Base-by-base conservation (phyloP, 2,797 vertebrate genomes). In the Phrynocephalus forsythii region DNA sequence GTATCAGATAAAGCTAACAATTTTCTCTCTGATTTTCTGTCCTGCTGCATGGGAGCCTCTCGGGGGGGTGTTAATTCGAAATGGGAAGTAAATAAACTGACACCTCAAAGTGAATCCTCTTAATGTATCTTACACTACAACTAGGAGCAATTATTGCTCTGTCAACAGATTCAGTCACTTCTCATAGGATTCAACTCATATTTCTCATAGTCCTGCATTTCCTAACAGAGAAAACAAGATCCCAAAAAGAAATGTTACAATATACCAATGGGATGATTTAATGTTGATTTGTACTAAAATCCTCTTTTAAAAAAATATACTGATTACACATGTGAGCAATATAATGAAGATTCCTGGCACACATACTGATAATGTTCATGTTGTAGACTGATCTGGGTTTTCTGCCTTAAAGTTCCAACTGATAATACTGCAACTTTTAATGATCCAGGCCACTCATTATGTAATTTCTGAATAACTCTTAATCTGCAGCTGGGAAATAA, bases 211-310 rank as follows among this genome's bases (percentile, higher is more conserved):
- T 63, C 18, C 60, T 63, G 60, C 60, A 15, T 63, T 18, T 63
- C 38, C 60, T 20, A 63, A 63, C 18, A 63, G 60, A 20, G 38
- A 44, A 44, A 44, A 44, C 38, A 44, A 44, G 38, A 44, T 44
- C 38, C 38, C 38, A 56, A 60, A 26, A 79, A 56, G 60, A n/a
- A 26, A 67, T 90, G 87, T 22, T 28, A 76, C 15, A 83, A 38
- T 18, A 73, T 8, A n/a, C 28, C 83, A 7, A 5, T 89, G 80
- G 30, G 44, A 85, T 68, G 44, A 44, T 68, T 89, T 80, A 69
- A 84, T 73, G 26, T 82, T 82, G 1, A 75, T 84, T 86, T 88
- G 66, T n/a, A 80, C 86, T 73, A 84, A 8, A 67, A 77, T 48
- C 3, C 60, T 69, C 50, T 89, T 86, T 44, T 44, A 38, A 44